Base-by-base conservation (phyloP, 2,113 vertebrate genomes). In the Tachysurus vachellii region DNA sequence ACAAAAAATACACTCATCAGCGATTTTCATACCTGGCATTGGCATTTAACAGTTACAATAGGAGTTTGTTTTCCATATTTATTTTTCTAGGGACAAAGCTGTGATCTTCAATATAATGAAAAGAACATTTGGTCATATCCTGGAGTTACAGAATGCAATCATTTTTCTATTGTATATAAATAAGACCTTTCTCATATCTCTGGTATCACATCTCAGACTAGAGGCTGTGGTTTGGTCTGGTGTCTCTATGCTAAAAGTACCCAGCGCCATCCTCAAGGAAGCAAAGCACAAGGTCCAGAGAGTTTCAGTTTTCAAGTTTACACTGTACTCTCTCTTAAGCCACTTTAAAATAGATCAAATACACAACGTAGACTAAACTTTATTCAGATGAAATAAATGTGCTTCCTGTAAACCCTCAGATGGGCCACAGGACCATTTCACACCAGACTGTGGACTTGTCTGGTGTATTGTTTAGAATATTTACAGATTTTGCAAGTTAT, bases 81-180 rank as follows among this genome's bases (percentile, higher is more conserved):
- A 26, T 44, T 75, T 62, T 62, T 62, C 36, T 47, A 44, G 23
- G n/a, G 31, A 57, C 47, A 70, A 31, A 68, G 36, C 54, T 17
- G 36, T 85, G n/a, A 73, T 50, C 70, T 19, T 16, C 2, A 10
- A 14, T 5, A 23, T 44, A 42, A 70, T 56, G 53, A 50, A 28
- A 86, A 80, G 61, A 42, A 79, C 9, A 62, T 86, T 64, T 28
- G 47, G 26, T 86, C 61, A 68, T 77, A 79, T 85, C 75, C n/a
- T 66, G 11, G 8, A 79, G 21, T 64, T 85, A 62, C 7, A 50
- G 47, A 50, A 50, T 50, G 9, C n/a, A 80, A 80, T 17, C 56
- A 56, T 42, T 75, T 62, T 62, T 36, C 56, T 44, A 85, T 62
- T 36, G 36, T 44, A 85, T 10, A 64, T 14, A 9, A 59, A 50